Percentiles rank a stretch among this genome's conserved stretches.
These are phyloP conservation scores for Cuniculus paca DNA, from an alignment of 2,797 vertebrate genomes.

Conservation along the genomic window DNA sequence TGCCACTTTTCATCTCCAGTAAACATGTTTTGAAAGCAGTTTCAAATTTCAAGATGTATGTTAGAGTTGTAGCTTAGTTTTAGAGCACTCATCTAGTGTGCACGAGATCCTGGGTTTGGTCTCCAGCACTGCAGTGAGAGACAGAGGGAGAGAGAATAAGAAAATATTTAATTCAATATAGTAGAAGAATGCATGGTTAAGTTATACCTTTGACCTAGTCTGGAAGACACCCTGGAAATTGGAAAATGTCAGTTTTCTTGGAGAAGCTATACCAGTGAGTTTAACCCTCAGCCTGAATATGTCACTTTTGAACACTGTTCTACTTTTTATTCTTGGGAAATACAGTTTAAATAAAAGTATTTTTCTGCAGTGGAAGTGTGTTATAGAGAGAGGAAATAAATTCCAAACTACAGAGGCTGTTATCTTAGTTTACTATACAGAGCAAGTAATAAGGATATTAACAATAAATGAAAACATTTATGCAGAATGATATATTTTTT, in stretches of 20 bases:
- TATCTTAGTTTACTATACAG: constrained; percentile 7
- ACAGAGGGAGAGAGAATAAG: too few relatives aligned
- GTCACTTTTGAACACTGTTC: background rate
- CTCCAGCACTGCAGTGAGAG: background rate
- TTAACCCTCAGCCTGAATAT: background rate
- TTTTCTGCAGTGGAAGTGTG: background rate
- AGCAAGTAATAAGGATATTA: background rate
- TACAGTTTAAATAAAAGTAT: background rate
- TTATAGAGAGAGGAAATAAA: constrained; percentile 20
- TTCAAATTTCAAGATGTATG: background rate
- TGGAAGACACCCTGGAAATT: constrained; percentile 26
- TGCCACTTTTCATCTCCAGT: background rate
- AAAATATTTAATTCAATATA: constrained; percentile 37
- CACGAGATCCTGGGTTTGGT: background rate
- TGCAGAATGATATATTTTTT: constrained; percentile 31
- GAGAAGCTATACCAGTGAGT: background rate
- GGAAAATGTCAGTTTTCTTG: background rate
- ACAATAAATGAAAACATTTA: constrained; percentile 3
- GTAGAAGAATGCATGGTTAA: constrained; percentile 9
- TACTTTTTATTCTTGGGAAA: background rate
- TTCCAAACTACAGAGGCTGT: background rate
- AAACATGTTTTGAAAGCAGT: background rate
- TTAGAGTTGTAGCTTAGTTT: background rate
- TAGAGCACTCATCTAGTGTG: background rate
- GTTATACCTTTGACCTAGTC: background rate